These are phyloP conservation scores for Oceanodroma tethys DNA, from an alignment of 2,113 vertebrate species.

Conservation along the genomic window DNA sequence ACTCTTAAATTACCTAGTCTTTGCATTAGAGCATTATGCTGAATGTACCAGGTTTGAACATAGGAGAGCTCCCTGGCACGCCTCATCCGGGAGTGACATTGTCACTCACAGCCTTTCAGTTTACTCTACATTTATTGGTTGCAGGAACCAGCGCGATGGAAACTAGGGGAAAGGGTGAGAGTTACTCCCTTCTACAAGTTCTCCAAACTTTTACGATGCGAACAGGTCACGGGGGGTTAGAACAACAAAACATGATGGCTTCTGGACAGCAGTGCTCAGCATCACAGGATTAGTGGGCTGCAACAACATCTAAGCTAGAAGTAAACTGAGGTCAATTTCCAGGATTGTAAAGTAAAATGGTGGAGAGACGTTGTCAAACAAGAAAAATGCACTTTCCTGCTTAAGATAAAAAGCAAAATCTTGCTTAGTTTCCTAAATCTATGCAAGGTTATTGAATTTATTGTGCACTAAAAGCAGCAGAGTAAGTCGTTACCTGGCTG, in stretches of 20 bases:
- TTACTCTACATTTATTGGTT: fast-evolving
- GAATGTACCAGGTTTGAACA: background rate
- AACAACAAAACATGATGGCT: background rate
- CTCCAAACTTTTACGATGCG: background rate
- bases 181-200: background rate
- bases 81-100: background rate
- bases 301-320: background rate
- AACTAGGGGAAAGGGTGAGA: background rate
- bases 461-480: background rate
- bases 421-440: background rate
- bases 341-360: background rate
- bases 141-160: background rate
- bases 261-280: background rate
- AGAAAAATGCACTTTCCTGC: background rate
- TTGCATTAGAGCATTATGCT: background rate
- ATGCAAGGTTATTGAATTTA: background rate
- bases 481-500: slow-evolving; percentile 82
- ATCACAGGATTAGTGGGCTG: background rate
- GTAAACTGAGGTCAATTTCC: background rate
- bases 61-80: background rate
- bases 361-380: background rate
- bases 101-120: background rate
- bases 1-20: background rate
- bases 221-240: background rate
- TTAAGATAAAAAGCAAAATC: background rate